These are phyloP conservation scores for Enteromius viviparus DNA, from an alignment of 2,797 vertebrate species.

Conservation along the genomic window DNA sequence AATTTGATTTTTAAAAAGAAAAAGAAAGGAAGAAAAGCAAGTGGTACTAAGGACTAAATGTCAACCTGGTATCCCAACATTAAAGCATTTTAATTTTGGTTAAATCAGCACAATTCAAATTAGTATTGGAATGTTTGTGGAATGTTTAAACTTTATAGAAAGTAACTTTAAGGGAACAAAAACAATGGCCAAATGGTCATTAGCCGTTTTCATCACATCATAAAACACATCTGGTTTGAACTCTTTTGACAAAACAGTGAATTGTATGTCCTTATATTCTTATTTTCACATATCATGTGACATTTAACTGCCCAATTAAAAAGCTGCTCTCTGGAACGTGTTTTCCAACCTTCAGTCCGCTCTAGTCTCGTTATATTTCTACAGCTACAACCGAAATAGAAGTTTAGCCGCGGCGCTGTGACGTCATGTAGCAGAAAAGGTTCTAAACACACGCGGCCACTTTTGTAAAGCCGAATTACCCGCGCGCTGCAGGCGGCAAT, in stretches of 20 bases:
- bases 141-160: background rate
- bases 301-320: slow-evolving; percentile 7
- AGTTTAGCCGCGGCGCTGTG: slow-evolving; percentile 62
- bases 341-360: background rate
- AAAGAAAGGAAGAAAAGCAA: background rate
- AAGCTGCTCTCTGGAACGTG: background rate
- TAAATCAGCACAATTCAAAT: too few relatives aligned
- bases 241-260: background rate
- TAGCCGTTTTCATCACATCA: slow-evolving; percentile 2
- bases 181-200: background rate
- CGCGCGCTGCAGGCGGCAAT: background rate
- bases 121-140: too few relatives aligned
- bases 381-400: slow-evolving; percentile 73
- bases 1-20: too few relatives aligned
- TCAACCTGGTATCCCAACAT: background rate
- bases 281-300: background rate
- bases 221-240: background rate
- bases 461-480: background rate
- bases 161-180: too few relatives aligned
- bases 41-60: background rate
- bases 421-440: slow-evolving; percentile 67
- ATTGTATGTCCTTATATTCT: background rate
- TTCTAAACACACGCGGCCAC: slow-evolving; percentile 35
- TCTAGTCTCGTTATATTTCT: slow-evolving; percentile 30
- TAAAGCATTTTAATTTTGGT: background rate